Base-by-base conservation (phyloP, 2,888 invertebrate species). In the Desoria tigrina region DNA sequence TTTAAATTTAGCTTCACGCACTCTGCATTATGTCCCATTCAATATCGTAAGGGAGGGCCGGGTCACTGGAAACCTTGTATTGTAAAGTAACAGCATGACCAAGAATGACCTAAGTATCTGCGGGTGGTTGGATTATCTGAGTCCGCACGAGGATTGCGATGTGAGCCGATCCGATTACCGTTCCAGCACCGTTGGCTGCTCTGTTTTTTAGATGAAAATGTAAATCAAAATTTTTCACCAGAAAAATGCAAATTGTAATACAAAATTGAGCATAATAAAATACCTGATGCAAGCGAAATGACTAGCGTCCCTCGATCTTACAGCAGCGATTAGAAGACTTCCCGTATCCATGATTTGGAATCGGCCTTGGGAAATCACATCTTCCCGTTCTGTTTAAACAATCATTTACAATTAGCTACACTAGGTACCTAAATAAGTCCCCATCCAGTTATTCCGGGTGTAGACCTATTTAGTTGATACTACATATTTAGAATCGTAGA, bases 241-340 rank as follows among this genome's bases (percentile, higher is more conserved):
- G n/a, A n/a, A n/a, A n/a, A n/a, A n/a, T n/a, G n/a, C n/a, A n/a
- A n/a, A n/a, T n/a, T n/a, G n/a, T n/a, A n/a, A n/a, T n/a, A n/a
- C n/a, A n/a, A n/a, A n/a, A n/a, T n/a, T n/a, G n/a, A n/a, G n/a
- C n/a, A n/a, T n/a, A n/a, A n/a, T n/a, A n/a, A n/a, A n/a, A n/a
- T n/a, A n/a, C n/a, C 95, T 97, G 97, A 90, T 83, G 80, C 96
- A 97, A 11, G 90, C 90, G 81, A 96, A 97, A 79, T 89, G 87
- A 27, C 95, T 97, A 68, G 88, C 89, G 81, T 97, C 95, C 27
- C 86, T 83, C 72, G 89, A 86, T 69, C 90, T 86, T 2, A 93
- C 90, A 66, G 91, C 89, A 6, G 93, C 90, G 73, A 97, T 90
- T 76, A 94, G 83, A 76, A 97, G 85, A 82, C 92, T 92, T 42